Percentiles rank a stretch among this genome's conserved stretches.
These are phyloP conservation scores for Cephalopholis sonnerati DNA, from an alignment of 2,113 vertebrate species.

Conservation along the genomic window DNA sequence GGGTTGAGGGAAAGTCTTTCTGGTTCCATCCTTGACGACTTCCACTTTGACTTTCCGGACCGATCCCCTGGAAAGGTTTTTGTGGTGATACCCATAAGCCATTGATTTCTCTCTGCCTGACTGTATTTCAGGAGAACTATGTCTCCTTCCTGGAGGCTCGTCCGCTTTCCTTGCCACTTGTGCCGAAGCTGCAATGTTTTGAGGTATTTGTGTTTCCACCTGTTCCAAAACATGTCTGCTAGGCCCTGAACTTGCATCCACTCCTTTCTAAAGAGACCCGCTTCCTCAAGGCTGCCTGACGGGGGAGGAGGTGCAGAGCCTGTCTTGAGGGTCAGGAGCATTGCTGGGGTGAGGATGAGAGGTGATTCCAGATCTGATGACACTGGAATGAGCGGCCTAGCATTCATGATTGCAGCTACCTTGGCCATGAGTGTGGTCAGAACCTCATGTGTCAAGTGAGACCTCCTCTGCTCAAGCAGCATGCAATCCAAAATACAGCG, in stretches of 20 bases:
- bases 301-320: neutral
- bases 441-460: neutral
- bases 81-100: too few species aligned
- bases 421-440: neutral
- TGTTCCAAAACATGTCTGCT: neutral
- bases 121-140: neutral
- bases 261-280: neutral
- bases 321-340: neutral
- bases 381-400: neutral
- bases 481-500: neutral
- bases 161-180: neutral
- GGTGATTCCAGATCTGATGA: neutral
- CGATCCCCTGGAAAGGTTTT: too few species aligned
- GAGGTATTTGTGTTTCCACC: too few species aligned
- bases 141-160: neutral
- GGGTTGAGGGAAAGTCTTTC: too few species aligned
- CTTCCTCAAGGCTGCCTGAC: neutral
- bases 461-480: neutral
- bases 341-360: constrained; percentile 2
- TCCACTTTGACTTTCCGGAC: too few species aligned
- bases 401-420: neutral
- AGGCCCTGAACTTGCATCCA: neutral
- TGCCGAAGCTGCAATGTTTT: neutral
- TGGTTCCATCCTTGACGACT: too few species aligned
- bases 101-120: too few species aligned